phyloP scores from a whole-genome alignment of 2,888 invertebrate species.

The Synanthedon vespiformis region DNA sequence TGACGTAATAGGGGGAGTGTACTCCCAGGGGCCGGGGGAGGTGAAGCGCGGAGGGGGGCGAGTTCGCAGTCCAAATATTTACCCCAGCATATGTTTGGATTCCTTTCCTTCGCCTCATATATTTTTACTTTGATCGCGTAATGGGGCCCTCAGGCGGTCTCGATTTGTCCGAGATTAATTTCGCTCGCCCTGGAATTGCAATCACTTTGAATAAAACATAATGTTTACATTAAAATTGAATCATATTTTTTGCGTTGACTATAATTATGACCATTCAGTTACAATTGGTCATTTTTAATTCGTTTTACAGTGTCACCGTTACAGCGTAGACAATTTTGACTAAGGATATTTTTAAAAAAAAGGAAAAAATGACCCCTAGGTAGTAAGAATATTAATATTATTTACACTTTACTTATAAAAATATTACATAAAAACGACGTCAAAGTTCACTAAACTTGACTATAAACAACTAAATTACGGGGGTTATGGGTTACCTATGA shows the following conservation, averaged over 20 bases:
- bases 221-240: conserved; percentile 16
- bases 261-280: too few species aligned
- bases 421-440: too few species aligned
- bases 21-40: conserved; percentile 20
- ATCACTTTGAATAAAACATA: conserved; percentile 23
- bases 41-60: conserved; percentile 14
- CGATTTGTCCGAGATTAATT: conserved; percentile 64
- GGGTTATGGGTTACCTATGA: too few species aligned
- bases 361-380: too few species aligned
- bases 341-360: too few species aligned
- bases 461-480: too few species aligned
- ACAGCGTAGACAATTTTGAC: too few species aligned
- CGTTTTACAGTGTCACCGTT: too few species aligned
- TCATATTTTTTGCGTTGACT: conserved; percentile 8
- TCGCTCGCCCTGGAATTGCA: conserved; percentile 28
- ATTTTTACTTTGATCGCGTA: conserved; percentile 66
- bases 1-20: conserved; percentile 49
- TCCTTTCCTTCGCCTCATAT: conserved; percentile 68
- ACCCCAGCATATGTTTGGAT: conserved; percentile 65
- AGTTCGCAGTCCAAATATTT: conserved; percentile 59
- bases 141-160: conserved; percentile 52
- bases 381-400: too few species aligned
- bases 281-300: too few species aligned
- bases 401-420: too few species aligned
- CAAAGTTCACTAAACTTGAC: too few species aligned